These are phyloP conservation scores for Rhorus exstirpatorius DNA, from an alignment of 2,888 invertebrate genomes.

Conservation along the genomic window DNA sequence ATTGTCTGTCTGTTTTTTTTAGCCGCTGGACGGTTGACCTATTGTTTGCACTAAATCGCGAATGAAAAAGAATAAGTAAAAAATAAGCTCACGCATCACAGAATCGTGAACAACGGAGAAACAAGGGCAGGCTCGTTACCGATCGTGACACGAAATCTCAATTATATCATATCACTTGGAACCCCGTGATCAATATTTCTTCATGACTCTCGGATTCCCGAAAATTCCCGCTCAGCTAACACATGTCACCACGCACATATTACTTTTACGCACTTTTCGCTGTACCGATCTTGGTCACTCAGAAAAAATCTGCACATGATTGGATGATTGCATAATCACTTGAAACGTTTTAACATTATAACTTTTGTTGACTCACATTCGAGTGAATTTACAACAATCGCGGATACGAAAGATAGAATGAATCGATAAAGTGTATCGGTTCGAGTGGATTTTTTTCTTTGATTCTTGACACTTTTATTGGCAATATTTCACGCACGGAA, in stretches of 20 bases:
- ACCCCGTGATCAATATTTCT: neutral
- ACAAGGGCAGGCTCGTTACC: neutral
- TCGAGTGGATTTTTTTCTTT: neutral
- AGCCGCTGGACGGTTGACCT: neutral
- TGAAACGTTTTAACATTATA: too few species aligned
- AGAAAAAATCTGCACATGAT: constrained; percentile 22
- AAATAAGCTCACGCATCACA: constrained; percentile 20
- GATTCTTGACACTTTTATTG: neutral
- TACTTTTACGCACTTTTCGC: constrained; percentile 26
- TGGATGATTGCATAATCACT: constrained; percentile 20
- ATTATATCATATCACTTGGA: neutral
- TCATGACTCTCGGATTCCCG: neutral
- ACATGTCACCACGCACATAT: constrained; percentile 14
- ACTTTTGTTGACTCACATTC: neutral
- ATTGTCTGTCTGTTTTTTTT: neutral
- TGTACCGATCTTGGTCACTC: neutral
- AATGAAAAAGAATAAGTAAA: neutral
- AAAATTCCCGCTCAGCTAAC: constrained; percentile 7
- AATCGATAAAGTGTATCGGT: neutral
- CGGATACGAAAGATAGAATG: neutral
- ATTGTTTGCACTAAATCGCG: constrained; percentile 2
- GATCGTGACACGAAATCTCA: neutral
- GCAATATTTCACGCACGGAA: neutral
- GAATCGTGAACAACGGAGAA: neutral
- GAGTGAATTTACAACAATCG: neutral